Evolutionary conservation across 2,797 vertebrate species (phyloP).

Genomic region (Sebastes aleutianus): DNA sequence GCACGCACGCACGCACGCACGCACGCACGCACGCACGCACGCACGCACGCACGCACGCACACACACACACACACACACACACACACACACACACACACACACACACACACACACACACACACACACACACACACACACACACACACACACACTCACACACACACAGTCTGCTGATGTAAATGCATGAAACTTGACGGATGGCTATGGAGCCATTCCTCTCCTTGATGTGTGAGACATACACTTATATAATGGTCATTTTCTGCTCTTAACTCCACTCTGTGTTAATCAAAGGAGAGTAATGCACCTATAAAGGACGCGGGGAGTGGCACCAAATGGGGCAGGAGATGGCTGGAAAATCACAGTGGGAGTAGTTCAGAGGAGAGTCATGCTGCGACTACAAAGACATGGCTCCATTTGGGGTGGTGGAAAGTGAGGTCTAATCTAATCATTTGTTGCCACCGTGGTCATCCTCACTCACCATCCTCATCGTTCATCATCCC

Average conservation of each 20-base stretch:
- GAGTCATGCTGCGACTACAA: slow-evolving; percentile 24
- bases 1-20: background rate
- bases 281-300: slow-evolving; percentile 52
- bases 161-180: slow-evolving; percentile 17
- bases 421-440: background rate
- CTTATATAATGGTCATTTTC: slow-evolving; percentile 9
- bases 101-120: background rate
- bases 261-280: slow-evolving; percentile 1
- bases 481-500: background rate
- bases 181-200: slow-evolving; percentile 21
- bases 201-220: background rate
- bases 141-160: background rate
- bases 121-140: background rate
- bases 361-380: slow-evolving; percentile 15
- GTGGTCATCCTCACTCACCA: background rate
- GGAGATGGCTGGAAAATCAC: slow-evolving; percentile 31
- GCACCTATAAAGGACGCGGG: background rate
- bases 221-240: slow-evolving; percentile 1
- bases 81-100: background rate
- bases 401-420: slow-evolving; percentile 30
- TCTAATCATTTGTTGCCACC: slow-evolving; percentile 14
- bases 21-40: background rate
- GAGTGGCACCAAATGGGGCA: slow-evolving; percentile 21
- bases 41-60: background rate
- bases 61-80: background rate